phyloP scores from a whole-genome alignment of 2,888 invertebrate genomes.

The Ypsolopha scabrella region DNA sequence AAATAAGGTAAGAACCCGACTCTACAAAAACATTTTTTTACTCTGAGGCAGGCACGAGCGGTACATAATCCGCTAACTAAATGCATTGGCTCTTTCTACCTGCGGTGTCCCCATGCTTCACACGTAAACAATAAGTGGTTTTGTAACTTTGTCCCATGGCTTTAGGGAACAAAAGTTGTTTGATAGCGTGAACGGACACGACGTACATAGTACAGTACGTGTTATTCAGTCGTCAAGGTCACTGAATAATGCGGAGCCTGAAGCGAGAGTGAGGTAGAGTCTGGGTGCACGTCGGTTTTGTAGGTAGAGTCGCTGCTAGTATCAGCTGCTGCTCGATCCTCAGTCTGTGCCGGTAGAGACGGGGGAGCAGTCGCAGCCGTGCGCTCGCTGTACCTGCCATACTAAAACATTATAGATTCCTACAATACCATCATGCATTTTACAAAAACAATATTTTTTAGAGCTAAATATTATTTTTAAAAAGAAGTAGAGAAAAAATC shows the following conservation, averaged over 20 bases:
- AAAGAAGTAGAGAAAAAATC: too few relatives aligned
- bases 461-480: too few relatives aligned
- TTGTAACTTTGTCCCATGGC: neutral
- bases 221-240: neutral
- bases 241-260: neutral
- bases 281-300: neutral
- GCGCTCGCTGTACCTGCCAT: too few relatives aligned
- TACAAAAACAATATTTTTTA: too few relatives aligned
- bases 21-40: too few relatives aligned
- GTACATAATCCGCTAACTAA: too few relatives aligned
- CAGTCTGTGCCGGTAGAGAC: conserved; percentile 1
- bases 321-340: neutral
- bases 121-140: neutral
- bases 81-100: neutral
- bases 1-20: too few relatives aligned
- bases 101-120: neutral
- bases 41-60: too few relatives aligned
- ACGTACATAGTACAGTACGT: neutral
- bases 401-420: too few relatives aligned
- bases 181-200: neutral
- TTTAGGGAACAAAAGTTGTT: neutral
- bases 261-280: neutral
- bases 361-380: neutral
- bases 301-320: neutral
- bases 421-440: too few relatives aligned